A percentile compares a stretch with the other conserved stretches of the same genome.
Evolutionary conservation across 2,888 invertebrate species (phyloP).

Genomic region (Phyto melanocephala): DNA sequence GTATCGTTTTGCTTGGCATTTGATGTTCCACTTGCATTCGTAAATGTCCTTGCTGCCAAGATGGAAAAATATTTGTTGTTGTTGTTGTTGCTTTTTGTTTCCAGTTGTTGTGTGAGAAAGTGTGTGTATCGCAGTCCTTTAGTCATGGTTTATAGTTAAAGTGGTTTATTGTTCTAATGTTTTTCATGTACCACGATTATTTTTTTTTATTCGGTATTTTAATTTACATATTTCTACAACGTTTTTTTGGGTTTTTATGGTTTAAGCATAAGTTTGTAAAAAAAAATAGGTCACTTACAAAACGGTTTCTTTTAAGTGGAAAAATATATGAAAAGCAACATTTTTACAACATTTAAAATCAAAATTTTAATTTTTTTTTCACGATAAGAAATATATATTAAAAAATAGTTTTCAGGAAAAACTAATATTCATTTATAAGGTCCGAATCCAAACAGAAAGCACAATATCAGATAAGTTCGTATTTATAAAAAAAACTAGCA

Average conservation of each 20-base stretch:
- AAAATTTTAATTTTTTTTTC: background rate
- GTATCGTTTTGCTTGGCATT: constrained; percentile 33
- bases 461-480: too few relatives aligned
- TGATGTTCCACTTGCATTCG: constrained; percentile 38
- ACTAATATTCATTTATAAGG: too few relatives aligned
- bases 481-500: too few relatives aligned
- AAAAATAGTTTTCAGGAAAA: too few relatives aligned
- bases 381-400: too few relatives aligned
- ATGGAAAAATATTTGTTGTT: background rate
- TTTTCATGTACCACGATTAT: constrained; percentile 16
- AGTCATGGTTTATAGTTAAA: constrained; percentile 45
- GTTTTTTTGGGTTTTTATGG: constrained; percentile 13
- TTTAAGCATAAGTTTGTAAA: background rate
- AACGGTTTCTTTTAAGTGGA: background rate
- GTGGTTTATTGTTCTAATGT: constrained; percentile 41
- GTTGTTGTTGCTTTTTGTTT: background rate
- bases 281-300: constrained; percentile 23
- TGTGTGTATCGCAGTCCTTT: constrained; percentile 26
- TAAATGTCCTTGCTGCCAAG: constrained; percentile 39
- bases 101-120: background rate
- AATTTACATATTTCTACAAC: constrained; percentile 28
- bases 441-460: too few relatives aligned
- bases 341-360: constrained; percentile 1
- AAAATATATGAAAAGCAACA: background rate
- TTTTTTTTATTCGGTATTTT: background rate